Evolutionary conservation across 2,888 invertebrate species (phyloP), one percentile per base, ranked within the genome.

Genomic region (Drepana falcataria): DNA sequence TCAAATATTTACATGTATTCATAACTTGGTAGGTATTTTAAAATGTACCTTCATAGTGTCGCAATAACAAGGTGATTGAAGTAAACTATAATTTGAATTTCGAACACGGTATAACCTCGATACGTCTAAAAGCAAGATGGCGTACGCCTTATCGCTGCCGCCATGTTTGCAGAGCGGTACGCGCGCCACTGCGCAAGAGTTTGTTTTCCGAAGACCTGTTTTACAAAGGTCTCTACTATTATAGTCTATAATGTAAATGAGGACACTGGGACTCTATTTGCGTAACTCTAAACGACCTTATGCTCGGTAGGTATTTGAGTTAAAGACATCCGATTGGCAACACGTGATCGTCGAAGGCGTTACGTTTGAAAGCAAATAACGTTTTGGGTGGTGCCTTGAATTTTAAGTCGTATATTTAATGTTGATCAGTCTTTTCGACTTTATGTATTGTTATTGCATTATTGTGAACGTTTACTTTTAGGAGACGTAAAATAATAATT

Each of bases 81-180:
- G n/a, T n/a, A n/a, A n/a, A n/a, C n/a, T n/a, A n/a, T n/a, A 85
- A 86, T 86, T 87, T 82, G 69, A 86, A 83, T 84, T 80, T 85
- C 77, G 75, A 77, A 75, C 69, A 72, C 73, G 68, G 69, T 77
- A 78, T 85, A 88, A 86, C 89, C 90, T 90, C 89, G 84, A 85
- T 88, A 65, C 65, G 71, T 63, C 69, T 59, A 59, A 44, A 44
- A 44, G 44, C 84, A 91, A 91, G 81, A 91, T 90, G 90, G 90
- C 90, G 77, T 76, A 68, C 69, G 75, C 73, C 69, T 83, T 87
- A 89, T 88, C 89, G 83, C 78, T 73, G 87, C 87, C 86, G 86
- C 90, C 63, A 81, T 85, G 85, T 85, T 86, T 89, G 80, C 81
- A 52, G 71, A 81, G 81, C 73, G 59, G 51, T 47, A 66, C 71